Base-by-base conservation (phyloP, 2,888 invertebrate genomes). In the Leucophora obtusa region DNA sequence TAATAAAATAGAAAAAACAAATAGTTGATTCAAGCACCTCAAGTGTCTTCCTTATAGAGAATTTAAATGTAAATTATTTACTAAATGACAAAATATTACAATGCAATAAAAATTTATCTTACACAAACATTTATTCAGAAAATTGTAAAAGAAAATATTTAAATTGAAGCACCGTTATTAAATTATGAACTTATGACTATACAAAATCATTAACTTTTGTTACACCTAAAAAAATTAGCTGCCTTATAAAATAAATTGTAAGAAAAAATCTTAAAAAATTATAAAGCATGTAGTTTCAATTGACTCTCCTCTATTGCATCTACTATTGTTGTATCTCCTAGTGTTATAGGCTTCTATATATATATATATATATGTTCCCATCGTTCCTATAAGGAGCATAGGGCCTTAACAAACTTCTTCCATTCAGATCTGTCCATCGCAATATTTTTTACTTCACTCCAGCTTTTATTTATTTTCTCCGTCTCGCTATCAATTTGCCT, bases 31-130 rank as follows among this genome's bases (percentile, higher is more conserved):
- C 54, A 69, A 68, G 66, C 82, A 82, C 78, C 82, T 71, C 82
- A 75, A 82, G 82, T 82, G 78, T 82, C 82, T 82, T 82, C 66
- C 82, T 35, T 33, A 66, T 17, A 71, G 54, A 69, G 35, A 51
- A 50, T 33, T 43, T 18, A 65, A 28, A 28, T 35, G 56, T 24
- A 9, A 51, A 15, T 59, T 51, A 38, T 51, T 51, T 38, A 59
- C 50, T 38, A 59, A 70, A 24, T 7, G 18, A 35, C 10, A 33
- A 14, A 18, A 35, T 15, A 70, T 62, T 2, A 4, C 4, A 51
- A 15, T 18, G 18, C 15, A 4, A 51, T 51, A 51, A 18, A 18
- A 28, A 28, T 6, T 51, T 15, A 53, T 53, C 3, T 53, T 14
- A 54, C 21, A 21, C 21, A 54, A 14, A 7, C 6, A 54, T 56